phyloP scores from a whole-genome alignment of 2,113 vertebrate species.

The Lophochroa leadbeateri region DNA sequence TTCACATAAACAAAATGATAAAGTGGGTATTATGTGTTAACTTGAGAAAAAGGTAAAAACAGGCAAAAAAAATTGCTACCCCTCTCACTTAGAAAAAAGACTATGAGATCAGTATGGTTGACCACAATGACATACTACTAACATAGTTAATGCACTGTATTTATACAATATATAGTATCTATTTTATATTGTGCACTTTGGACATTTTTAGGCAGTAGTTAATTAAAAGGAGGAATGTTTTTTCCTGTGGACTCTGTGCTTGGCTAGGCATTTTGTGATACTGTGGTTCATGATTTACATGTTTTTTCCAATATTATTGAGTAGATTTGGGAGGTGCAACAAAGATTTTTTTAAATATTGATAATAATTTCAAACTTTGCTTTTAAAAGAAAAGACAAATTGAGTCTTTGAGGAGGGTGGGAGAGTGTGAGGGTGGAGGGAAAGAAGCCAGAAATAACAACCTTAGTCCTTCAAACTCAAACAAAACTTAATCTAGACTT shows the following conservation, averaged over 20 bases:
- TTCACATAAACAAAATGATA: background rate
- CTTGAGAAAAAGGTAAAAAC: background rate
- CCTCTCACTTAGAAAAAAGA: background rate
- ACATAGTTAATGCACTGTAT: background rate
- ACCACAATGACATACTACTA: background rate
- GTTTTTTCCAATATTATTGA: background rate
- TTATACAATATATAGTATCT: background rate
- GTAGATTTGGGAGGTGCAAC: background rate
- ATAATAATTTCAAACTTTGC: background rate
- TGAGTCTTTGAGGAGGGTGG: background rate
- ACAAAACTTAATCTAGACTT: conserved; percentile 43
- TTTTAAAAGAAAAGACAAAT: background rate
- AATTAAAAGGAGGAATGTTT: background rate
- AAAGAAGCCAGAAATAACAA: background rate
- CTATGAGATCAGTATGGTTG: background rate
- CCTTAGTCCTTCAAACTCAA: conserved; percentile 3
- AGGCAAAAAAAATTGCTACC: background rate
- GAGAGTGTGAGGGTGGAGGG: background rate
- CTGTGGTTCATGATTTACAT: background rate
- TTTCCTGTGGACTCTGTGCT: background rate
- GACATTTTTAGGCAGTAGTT: background rate
- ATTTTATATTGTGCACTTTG: background rate
- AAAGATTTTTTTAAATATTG: background rate
- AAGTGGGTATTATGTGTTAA: background rate
- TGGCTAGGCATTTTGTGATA: background rate